Evolutionary conservation across 2,113 vertebrate genomes (phyloP).

Genomic region (Pongo pygmaeus): DNA sequence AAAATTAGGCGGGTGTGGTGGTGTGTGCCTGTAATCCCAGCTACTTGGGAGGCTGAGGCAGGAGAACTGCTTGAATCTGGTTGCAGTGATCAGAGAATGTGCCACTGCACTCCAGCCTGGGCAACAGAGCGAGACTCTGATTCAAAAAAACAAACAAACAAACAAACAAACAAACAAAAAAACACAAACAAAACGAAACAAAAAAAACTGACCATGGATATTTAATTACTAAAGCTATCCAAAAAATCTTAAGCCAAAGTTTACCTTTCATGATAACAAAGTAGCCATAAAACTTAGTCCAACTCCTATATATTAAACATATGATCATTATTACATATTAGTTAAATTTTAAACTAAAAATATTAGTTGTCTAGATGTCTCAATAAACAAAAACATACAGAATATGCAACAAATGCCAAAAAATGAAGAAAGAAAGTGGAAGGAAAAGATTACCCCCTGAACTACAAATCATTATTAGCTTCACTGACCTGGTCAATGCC

Average conservation of each 20-base stretch:
- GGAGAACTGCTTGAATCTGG: too few relatives aligned
- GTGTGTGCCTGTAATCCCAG: too few relatives aligned
- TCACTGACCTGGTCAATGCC: slow-evolving; percentile 96
- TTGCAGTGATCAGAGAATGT: too few relatives aligned
- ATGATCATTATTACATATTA: not conserved
- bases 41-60: too few relatives aligned
- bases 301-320: not conserved
- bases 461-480: not conserved
- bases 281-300: not conserved
- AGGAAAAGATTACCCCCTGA: not conserved
- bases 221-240: not conserved
- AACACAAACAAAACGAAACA: too few relatives aligned
- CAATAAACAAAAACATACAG: not conserved
- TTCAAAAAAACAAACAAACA: too few relatives aligned
- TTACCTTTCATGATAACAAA: slow-evolving; percentile 8
- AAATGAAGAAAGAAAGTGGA: not conserved
- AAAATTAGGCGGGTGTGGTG: too few relatives aligned
- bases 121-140: too few relatives aligned
- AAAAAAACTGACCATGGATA: not conserved
- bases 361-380: not conserved
- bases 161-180: too few relatives aligned
- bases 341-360: not conserved
- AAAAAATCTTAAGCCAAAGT: not conserved
- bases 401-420: not conserved
- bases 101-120: too few relatives aligned